phyloP scores from a whole-genome alignment of 2,113 vertebrate species.

The Manacus vitellinus region DNA sequence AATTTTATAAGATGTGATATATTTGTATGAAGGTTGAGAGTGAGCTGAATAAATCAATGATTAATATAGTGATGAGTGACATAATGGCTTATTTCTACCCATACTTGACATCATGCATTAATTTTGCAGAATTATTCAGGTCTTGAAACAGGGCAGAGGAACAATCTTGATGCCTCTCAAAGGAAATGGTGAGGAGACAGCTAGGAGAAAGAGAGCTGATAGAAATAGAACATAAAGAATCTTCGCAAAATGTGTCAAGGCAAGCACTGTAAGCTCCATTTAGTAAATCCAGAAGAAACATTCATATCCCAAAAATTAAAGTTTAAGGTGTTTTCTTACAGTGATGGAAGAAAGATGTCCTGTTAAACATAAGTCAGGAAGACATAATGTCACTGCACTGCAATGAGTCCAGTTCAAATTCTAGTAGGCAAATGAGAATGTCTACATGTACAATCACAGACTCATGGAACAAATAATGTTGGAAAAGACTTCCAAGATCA shows the following conservation, averaged over 20 bases:
- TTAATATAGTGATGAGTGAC: slow-evolving; percentile 6
- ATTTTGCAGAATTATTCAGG: slow-evolving; percentile 42
- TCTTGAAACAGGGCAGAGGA: slow-evolving; percentile 19
- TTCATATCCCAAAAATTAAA: neutral
- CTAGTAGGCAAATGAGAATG: neutral
- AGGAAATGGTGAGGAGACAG: slow-evolving; percentile 32
- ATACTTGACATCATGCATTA: slow-evolving; percentile 32
- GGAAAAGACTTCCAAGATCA: neutral
- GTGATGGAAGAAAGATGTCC: neutral
- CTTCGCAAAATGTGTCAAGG: neutral
- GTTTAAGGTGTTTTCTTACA: neutral
- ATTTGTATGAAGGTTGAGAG: slow-evolving; percentile 8
- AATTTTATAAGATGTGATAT: neutral
- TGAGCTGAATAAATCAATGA: slow-evolving; percentile 21
- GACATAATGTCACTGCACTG: neutral
- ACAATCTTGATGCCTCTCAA: slow-evolving; percentile 16
- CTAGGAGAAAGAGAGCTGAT: slow-evolving; percentile 5
- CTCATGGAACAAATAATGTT: neutral
- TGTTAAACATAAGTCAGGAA: neutral
- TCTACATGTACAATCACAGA: neutral
- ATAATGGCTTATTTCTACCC: slow-evolving; percentile 30
- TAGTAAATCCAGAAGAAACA: neutral
- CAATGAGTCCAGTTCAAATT: neutral
- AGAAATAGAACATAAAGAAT: slow-evolving; percentile 11
- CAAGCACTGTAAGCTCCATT: neutral